A percentile compares a stretch with the other conserved stretches of the same genome.
phyloP scores from a whole-genome alignment of 2,797 vertebrate species.

The Dendrocincla fuliginosa region DNA sequence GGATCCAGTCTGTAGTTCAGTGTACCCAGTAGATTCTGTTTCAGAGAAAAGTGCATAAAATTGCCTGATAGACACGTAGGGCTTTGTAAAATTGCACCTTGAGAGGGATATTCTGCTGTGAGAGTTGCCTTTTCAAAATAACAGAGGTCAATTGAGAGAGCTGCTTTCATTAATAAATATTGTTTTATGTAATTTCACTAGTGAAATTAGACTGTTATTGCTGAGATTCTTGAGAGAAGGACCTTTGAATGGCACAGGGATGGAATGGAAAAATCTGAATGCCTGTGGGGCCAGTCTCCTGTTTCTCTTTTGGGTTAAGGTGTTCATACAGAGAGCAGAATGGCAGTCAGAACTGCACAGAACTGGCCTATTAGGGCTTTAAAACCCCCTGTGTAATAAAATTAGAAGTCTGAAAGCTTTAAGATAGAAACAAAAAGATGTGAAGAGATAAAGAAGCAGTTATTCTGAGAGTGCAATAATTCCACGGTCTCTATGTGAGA shows the following conservation, averaged over 20 bases:
- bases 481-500: not conserved
- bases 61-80: not conserved
- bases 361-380: fast-evolving
- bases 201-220: not conserved
- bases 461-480: not conserved
- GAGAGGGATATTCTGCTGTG: not conserved
- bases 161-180: not conserved
- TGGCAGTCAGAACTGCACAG: not conserved
- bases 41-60: not conserved
- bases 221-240: not conserved
- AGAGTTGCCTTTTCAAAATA: not conserved
- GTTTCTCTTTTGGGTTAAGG: not conserved
- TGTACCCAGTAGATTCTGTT: not conserved
- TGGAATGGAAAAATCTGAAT: not conserved
- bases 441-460: not conserved
- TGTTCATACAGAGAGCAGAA: not conserved
- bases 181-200: not conserved
- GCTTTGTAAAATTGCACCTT: not conserved
- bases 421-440: not conserved
- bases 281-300: not conserved
- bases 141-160: not conserved
- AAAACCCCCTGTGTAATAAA: not conserved
- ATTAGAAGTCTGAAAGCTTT: not conserved
- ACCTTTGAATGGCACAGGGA: not conserved
- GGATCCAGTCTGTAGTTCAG: not conserved